These are phyloP conservation scores for Epizoanthus scotinus DNA, from an alignment of 92 coral and sea anemone species.

Conservation along the genomic window DNA sequence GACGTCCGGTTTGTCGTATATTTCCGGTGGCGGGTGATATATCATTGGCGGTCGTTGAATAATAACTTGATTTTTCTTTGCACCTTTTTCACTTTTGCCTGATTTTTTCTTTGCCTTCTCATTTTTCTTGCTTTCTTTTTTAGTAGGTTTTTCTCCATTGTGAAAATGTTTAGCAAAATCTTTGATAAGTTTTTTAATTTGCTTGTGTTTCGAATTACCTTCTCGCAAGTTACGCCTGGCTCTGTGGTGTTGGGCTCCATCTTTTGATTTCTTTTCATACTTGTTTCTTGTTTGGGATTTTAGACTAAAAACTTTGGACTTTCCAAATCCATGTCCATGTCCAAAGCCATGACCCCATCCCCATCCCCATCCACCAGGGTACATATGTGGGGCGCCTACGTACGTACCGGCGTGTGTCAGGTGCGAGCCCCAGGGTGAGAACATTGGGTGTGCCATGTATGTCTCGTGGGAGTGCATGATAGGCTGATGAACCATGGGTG, in stretches of 20 bases:
- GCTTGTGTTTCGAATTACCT: neutral
- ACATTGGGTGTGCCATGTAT: slow-evolving; percentile 79
- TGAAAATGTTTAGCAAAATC: neutral
- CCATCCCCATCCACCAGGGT: slow-evolving; percentile 67
- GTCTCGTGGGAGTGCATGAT: slow-evolving; percentile 81
- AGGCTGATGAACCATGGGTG: slow-evolving; percentile 91
- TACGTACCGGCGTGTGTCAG: slow-evolving; percentile 66
- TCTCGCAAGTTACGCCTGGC: slow-evolving; percentile 32
- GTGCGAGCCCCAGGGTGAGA: slow-evolving; percentile 66
- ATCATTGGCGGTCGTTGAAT: slow-evolving; percentile 72
- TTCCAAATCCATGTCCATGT: slow-evolving; percentile 78
- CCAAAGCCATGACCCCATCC: slow-evolving; percentile 60
- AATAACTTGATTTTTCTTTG: slow-evolving; percentile 74
- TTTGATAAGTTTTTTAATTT: neutral
- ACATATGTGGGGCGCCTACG: slow-evolving; percentile 77
- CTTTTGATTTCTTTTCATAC: neutral
- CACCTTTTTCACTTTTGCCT: slow-evolving; percentile 55
- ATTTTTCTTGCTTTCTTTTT: neutral
- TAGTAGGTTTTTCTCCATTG: neutral
- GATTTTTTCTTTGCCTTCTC: slow-evolving; percentile 38
- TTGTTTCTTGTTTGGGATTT: slow-evolving; percentile 11
- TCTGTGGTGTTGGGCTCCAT: slow-evolving; percentile 20
- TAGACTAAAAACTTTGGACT: slow-evolving; percentile 66
- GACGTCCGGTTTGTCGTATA: slow-evolving; percentile 77
- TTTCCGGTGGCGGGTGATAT: slow-evolving; percentile 90